phyloP scores from a whole-genome alignment of 1,140 invertebrate genomes.

The Holotrichia oblita region DNA sequence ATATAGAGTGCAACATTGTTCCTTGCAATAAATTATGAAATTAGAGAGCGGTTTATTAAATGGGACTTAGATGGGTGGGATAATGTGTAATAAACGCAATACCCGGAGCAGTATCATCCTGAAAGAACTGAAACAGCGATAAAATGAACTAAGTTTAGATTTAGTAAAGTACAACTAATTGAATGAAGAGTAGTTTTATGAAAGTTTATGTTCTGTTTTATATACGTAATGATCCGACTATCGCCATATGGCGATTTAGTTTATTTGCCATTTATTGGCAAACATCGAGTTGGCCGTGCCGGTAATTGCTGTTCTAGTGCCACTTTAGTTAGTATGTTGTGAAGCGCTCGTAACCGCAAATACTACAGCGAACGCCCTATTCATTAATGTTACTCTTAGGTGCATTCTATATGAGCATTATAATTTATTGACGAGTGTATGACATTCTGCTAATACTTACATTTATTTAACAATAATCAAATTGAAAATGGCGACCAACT shows the following conservation, averaged over 20 bases:
- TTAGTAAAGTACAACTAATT: slow-evolving; percentile 3
- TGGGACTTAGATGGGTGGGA: no score
- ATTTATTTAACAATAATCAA: no score
- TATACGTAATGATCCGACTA: slow-evolving; percentile 41
- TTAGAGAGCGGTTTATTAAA: no score
- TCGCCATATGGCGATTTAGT: slow-evolving; percentile 44
- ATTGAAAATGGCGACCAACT: no score
- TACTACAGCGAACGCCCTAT: not conserved
- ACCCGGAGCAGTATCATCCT: not conserved
- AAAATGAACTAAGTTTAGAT: not conserved
- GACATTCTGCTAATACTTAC: no score
- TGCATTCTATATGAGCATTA: not conserved
- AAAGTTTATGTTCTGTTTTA: not conserved
- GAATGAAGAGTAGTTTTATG: not conserved
- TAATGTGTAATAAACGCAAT: not conserved
- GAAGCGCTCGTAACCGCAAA: slow-evolving; percentile 30
- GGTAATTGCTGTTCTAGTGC: slow-evolving; percentile 35
- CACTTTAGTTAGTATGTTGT: slow-evolving; percentile 11
- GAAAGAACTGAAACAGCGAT: not conserved
- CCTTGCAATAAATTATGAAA: not conserved
- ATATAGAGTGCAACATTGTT: not conserved
- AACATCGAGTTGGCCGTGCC: slow-evolving; percentile 35
- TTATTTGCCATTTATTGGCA: slow-evolving; percentile 45
- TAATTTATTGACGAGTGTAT: not conserved
- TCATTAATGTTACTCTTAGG: slow-evolving; percentile 24